phyloP scores from a whole-genome alignment of 2,113 vertebrate species.

The Cercopithecus mona region DNA sequence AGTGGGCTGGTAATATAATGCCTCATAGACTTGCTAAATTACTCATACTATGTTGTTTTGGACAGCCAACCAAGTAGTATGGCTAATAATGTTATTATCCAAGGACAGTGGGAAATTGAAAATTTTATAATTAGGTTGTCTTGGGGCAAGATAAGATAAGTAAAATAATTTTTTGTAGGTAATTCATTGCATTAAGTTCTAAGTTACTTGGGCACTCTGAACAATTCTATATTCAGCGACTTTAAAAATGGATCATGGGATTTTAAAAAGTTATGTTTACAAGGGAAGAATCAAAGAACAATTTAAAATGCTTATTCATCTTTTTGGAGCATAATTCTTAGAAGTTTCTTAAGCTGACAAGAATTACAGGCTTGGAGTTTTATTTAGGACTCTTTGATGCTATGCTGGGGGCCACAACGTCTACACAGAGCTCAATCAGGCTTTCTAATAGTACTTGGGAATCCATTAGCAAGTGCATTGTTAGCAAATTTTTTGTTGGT shows the following conservation, averaged over 20 bases:
- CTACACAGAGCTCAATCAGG: neutral
- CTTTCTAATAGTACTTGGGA: neutral
- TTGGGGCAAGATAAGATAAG: conserved; percentile 10
- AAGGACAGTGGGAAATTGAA: conserved; percentile 11
- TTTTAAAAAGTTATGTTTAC: conserved; percentile 27
- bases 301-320: neutral
- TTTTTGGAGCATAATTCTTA: neutral
- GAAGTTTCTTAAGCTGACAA: neutral
- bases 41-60: conserved; percentile 3
- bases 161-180: conserved; percentile 21
- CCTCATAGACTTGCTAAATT: neutral
- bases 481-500: neutral
- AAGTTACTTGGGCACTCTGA: conserved; percentile 10
- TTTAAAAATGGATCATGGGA: conserved; percentile 9
- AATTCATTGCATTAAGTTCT: conserved; percentile 38
- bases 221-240: neutral
- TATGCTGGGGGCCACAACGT: neutral
- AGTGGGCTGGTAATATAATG: conserved; percentile 27
- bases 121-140: conserved; percentile 29
- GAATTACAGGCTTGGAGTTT: neutral
- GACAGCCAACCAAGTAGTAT: neutral
- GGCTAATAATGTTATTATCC: conserved; percentile 30
- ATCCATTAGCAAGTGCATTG: neutral
- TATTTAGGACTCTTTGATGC: neutral
- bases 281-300: neutral